Evolutionary conservation across 1,140 invertebrate species (phyloP).

Genomic region (Microvelia longipes): DNA sequence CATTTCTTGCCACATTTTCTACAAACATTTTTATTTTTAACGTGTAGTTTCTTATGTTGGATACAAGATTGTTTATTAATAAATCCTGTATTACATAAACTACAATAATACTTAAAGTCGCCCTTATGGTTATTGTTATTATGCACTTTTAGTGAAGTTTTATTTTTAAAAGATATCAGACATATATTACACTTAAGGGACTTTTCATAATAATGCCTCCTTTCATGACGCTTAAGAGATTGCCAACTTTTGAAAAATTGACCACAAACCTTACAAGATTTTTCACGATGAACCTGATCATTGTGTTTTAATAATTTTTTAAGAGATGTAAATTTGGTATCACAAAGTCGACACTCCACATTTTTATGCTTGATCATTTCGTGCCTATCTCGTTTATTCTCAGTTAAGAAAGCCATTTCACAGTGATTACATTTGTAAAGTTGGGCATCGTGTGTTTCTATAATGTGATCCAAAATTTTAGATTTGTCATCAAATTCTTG

Average conservation of each 20-base stretch:
- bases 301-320: slow-evolving; percentile 8
- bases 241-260: slow-evolving; percentile 6
- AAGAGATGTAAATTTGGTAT: slow-evolving; percentile 10
- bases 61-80: slow-evolving; percentile 5
- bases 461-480: slow-evolving; percentile 11
- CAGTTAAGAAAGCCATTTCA: slow-evolving; percentile 10
- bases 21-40: slow-evolving; percentile 10
- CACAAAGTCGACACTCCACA: slow-evolving; percentile 9
- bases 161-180: slow-evolving; percentile 12
- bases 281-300: slow-evolving; percentile 11
- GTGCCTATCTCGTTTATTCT: slow-evolving; percentile 9
- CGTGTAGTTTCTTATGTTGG: slow-evolving; percentile 11
- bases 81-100: slow-evolving; percentile 10
- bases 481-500: slow-evolving; percentile 14
- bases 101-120: slow-evolving; percentile 10
- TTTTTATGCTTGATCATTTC: slow-evolving; percentile 8
- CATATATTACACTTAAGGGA: slow-evolving; percentile 12
- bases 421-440: slow-evolving; percentile 15
- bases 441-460: slow-evolving; percentile 13
- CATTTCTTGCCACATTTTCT: slow-evolving; percentile 5
- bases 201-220: slow-evolving; percentile 12
- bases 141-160: slow-evolving; percentile 8
- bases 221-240: slow-evolving; percentile 12
- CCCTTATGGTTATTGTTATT: background rate
- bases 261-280: slow-evolving; percentile 10